phyloP scores from a whole-genome alignment of 2,113 vertebrate species.

The Oncorhynchus kisutch region DNA sequence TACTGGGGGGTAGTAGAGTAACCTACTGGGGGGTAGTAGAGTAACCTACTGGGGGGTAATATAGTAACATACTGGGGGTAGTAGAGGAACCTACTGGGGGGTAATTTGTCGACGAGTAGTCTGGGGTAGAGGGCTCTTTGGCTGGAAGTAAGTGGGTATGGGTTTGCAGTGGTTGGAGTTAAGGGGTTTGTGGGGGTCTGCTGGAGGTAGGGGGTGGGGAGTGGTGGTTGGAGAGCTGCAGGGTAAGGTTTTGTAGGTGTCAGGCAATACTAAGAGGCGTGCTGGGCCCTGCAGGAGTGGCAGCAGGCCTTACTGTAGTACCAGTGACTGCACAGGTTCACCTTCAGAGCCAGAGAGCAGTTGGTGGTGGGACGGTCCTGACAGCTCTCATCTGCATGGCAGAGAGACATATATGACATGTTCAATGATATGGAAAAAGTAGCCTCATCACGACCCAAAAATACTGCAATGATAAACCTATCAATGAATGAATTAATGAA shows the following conservation, averaged over 20 bases:
- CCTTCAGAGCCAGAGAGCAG: constrained; percentile 94
- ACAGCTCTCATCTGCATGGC: constrained; percentile 87
- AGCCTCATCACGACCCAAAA: background rate
- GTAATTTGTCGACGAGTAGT: background rate
- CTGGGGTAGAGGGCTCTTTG: background rate
- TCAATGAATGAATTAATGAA: background rate
- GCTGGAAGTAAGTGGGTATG: background rate
- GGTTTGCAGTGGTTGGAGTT: background rate
- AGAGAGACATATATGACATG: too few species aligned
- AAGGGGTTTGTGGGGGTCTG: background rate
- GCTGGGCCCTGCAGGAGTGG: constrained; percentile 82
- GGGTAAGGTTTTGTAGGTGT: background rate
- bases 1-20: background rate
- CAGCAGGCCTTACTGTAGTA: constrained; percentile 99
- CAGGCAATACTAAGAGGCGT: constrained; percentile 51
- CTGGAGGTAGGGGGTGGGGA: background rate
- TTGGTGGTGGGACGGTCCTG: constrained; percentile 95
- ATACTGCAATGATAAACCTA: background rate
- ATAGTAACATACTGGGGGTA: too few species aligned
- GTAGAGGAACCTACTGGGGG: too few species aligned
- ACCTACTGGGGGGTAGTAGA: too few species aligned
- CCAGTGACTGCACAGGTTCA: constrained; percentile 97
- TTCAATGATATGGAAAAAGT: constrained; percentile 7
- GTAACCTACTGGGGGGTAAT: too few species aligned
- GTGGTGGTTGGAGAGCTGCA: background rate